Evolutionary conservation across 2,797 vertebrate genomes (phyloP), one percentile per base, ranked within the genome.

Genomic region (Choloepus didactylus): DNA sequence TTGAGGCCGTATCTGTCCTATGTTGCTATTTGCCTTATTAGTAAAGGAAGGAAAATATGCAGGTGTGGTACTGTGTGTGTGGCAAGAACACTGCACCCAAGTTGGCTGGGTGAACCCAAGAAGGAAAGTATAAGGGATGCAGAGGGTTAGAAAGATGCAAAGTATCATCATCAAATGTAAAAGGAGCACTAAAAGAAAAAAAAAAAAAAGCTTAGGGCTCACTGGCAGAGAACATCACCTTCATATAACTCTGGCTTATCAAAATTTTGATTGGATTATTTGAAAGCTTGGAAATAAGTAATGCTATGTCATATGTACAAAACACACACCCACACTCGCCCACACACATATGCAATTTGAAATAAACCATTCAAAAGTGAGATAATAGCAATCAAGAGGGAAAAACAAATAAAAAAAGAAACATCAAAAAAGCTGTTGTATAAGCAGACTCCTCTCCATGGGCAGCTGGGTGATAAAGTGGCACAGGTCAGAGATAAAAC

Each of bases 401-500:
- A 84, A 91, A 81, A 91, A n/a, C 69, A 93, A 90, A 59, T 11
- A 29, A 41, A 67, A 85, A 15, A 87, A 23, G 49, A 95, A 89
- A 69, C 38, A 92, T 35, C 12, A 41, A 81, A 87, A 70, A 29
- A 87, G 41, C 31, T 16, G n/a, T 73, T 21, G 23, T 73, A 14
- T 54, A 72, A 94, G 60, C 41, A 76, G n/a, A 66, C 38, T 0
- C 2, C 23, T 92, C n/a, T 92, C 44, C 66, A 70, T 9, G 3
- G 10, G 44, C 72, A 84, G 29, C 75, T 93, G 92, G 69, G 54
- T 79, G 86, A 91, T 94, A 73, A 88, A 84, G 81, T 9, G 35
- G 66, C n/a, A 73, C 38, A 88, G 86, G 89, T 91, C 66, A 82
- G 44, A 60, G 64, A 31, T 69, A 96, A 92, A 90, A 93, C 77